Base-by-base conservation (phyloP, 2,113 vertebrate genomes). In the Ahaetulla prasina region DNA sequence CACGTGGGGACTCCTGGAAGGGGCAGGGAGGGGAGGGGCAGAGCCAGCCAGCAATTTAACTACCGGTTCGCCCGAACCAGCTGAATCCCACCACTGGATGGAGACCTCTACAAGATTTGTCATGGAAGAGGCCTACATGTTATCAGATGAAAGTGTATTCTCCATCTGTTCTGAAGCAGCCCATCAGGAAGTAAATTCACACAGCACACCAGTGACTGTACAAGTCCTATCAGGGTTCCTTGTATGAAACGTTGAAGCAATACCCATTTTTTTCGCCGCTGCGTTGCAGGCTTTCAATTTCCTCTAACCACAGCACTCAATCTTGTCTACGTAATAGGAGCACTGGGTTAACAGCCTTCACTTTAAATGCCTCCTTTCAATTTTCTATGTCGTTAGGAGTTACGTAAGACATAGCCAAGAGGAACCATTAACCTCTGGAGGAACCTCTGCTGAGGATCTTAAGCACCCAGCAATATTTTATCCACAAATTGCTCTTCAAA, bases 351-450 rank as follows among this genome's bases (percentile, higher is more conserved):
- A 53, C 47, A 47, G 2, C 16, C 1, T n/a, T 50, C 7, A 88
- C 30, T 52, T 92, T 30, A 93, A 94, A 93, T 23, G 22, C 88
- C 20, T 8, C 60, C 30, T 54, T 87, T 93, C 23, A 55, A 93
- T 94, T 80, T 87, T 91, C 91, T n/a, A 74, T 89, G 1, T 89
- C 89, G 90, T 91, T 57, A 45, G 2, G 63, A 89, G 11, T 89
- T 93, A 39, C 88, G 89, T 88, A 94, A 93, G 92, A 30, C 87
- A 43, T 54, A 91, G 52, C 27, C 93, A 91, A 92, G 95, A 92
- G 55, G 60, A 94, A 95, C 89, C 93, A 95, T 95, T 95, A 95
- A 94, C 92, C 92, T 90, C 85, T 89, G 88, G 63, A 94, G 92
- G 80, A 95, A 87, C 92, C 95, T 92, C 88, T 94, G 89, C 88